Conservation (phyloP, 1,140 invertebrate genomes). For the Diachasmimorpha longicaudata region DNA sequence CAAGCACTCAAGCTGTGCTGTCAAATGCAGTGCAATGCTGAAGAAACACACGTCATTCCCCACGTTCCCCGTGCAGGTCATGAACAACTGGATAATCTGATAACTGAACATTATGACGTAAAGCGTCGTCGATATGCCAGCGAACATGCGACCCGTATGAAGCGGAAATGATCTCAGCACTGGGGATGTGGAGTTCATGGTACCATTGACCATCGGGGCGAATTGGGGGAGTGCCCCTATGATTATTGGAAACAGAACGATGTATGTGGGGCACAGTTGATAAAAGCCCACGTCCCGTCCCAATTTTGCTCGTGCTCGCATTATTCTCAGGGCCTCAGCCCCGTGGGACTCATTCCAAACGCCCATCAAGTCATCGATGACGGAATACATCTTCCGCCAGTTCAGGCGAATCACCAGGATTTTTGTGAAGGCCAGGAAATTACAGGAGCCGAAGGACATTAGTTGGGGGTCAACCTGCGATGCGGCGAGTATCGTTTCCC, state of each 20-base stretch:
- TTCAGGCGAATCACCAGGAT: neutral
- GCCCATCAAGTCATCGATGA: neutral
- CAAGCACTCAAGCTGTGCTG: conserved; percentile 32
- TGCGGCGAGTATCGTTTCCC: neutral
- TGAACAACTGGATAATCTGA: conserved; percentile 23
- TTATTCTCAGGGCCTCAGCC: neutral
- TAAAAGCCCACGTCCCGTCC: neutral
- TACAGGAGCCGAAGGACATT: neutral
- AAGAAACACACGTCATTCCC: conserved; percentile 35
- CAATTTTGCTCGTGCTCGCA: neutral
- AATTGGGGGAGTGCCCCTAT: neutral
- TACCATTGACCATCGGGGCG: neutral
- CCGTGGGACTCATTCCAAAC: neutral
- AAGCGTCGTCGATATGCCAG: neutral
- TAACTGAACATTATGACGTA: conserved; percentile 20
- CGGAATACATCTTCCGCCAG: neutral
- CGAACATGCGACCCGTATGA: neutral
- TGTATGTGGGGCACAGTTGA: neutral
- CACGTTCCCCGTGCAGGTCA: conserved; percentile 25
- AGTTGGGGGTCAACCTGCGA: neutral
- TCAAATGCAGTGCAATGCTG: conserved; percentile 32
- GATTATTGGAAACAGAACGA: neutral
- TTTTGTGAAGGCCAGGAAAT: neutral
- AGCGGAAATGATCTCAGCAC: neutral
- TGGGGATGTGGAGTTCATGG: neutral